These are phyloP conservation scores for Hycleus cichorii DNA, from an alignment of 1,140 invertebrate species.

Conservation along the genomic window DNA sequence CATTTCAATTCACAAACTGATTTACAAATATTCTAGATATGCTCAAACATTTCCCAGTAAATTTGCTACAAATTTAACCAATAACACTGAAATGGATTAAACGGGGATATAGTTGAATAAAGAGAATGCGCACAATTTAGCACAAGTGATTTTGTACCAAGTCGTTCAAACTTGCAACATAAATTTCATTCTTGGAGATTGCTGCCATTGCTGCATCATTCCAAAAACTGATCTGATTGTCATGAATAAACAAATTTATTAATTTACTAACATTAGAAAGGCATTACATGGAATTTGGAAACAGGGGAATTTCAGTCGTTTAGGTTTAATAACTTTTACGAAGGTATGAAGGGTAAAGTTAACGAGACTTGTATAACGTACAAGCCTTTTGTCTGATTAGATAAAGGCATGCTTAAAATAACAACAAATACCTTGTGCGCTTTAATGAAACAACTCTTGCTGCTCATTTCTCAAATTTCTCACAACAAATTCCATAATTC, in stretches of 20 bases:
- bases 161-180: constrained; percentile 35
- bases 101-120: constrained; percentile 33
- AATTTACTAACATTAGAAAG: constrained; percentile 5
- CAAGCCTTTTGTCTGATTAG: constrained; percentile 41
- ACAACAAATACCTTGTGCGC: constrained; percentile 39
- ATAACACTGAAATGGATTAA: constrained; percentile 35
- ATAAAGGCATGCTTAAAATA: constrained; percentile 44
- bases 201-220: not conserved
- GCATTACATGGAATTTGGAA: too few species aligned
- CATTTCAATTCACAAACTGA: constrained; percentile 6
- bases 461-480: constrained; percentile 7
- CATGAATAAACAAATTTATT: constrained; percentile 14
- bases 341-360: constrained; percentile 15
- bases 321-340: not conserved
- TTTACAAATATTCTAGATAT: constrained; percentile 22
- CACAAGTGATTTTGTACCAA: constrained; percentile 34
- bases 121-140: constrained; percentile 35
- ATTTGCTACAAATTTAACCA: constrained; percentile 29
- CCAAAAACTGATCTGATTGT: constrained; percentile 6
- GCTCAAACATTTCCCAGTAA: constrained; percentile 29
- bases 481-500: constrained; percentile 13
- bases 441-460: constrained; percentile 36
- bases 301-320: too few species aligned
- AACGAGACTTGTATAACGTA: constrained; percentile 24
- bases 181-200: constrained; percentile 21